phyloP scores from a whole-genome alignment of 2,888 invertebrate genomes.

The Cartodere bifasciata region DNA sequence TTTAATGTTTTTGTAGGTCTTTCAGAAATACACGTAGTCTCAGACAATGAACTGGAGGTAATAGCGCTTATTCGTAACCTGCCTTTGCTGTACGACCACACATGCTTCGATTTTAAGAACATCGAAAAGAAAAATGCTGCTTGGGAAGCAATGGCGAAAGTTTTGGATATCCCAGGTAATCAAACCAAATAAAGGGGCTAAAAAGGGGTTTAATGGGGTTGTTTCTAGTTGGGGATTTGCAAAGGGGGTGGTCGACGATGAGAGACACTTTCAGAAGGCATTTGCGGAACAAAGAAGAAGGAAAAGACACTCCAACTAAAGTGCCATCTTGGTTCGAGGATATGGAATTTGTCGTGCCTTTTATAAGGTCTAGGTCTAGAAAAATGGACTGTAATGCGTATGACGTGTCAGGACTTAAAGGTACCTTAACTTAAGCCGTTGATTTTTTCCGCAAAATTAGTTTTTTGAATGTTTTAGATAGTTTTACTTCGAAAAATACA shows the following conservation, averaged over 20 bases:
- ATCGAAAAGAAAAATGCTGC: slow-evolving; percentile 17
- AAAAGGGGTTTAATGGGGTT: slow-evolving; percentile 1
- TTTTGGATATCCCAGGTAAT: slow-evolving; percentile 18
- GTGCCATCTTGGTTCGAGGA: no score
- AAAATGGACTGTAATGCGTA: no score
- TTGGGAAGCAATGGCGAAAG: slow-evolving; percentile 18
- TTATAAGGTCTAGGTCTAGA: no score
- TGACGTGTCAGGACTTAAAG: no score
- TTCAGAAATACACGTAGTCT: slow-evolving; percentile 17
- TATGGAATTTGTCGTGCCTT: no score
- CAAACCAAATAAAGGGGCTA: slow-evolving; percentile 1
- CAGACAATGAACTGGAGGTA: slow-evolving; percentile 20
- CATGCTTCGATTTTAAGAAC: slow-evolving; percentile 17
- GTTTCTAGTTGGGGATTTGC: slow-evolving; percentile 15
- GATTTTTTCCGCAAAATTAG: no score
- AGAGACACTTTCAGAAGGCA: slow-evolving; percentile 17
- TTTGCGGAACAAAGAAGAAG: no score
- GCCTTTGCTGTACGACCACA: slow-evolving; percentile 19
- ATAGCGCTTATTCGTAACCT: slow-evolving; percentile 20
- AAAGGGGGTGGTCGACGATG: slow-evolving; percentile 18
- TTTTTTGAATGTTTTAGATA: no score
- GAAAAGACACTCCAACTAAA: no score
- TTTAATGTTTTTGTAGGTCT: no score
- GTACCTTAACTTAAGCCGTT: no score
- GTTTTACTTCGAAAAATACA: no score